phyloP scores from a whole-genome alignment of 2,888 invertebrate genomes.

The Diadegma fenestrale region DNA sequence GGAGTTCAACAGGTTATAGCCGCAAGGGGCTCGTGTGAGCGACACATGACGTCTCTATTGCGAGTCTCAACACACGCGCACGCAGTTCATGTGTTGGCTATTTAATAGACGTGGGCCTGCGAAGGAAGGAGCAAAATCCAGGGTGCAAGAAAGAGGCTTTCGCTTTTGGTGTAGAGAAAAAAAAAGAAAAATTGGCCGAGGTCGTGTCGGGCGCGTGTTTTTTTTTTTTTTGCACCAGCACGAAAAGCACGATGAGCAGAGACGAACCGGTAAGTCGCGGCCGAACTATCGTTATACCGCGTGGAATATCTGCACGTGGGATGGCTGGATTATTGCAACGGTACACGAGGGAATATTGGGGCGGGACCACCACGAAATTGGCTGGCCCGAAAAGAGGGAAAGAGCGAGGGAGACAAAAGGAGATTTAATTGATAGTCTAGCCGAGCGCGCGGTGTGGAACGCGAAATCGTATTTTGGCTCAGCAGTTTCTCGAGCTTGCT shows the following conservation, averaged over 20 bases:
- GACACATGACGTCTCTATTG: constrained; percentile 14
- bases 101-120: neutral
- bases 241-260: neutral
- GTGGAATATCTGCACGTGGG: constrained; percentile 1
- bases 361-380: constrained; percentile 56
- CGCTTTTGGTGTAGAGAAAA: too few relatives aligned
- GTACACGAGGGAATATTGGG: constrained; percentile 39
- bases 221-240: neutral
- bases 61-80: too few relatives aligned
- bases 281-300: constrained; percentile 18
- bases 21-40: neutral
- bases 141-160: neutral
- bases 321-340: constrained; percentile 52
- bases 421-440: constrained; percentile 67
- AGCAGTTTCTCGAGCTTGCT: constrained; percentile 38
- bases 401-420: constrained; percentile 38
- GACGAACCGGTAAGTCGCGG: constrained; percentile 23
- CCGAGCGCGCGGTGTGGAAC: constrained; percentile 26
- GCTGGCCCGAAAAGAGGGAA: constrained; percentile 32
- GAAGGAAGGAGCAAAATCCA: neutral
- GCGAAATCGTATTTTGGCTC: constrained; percentile 55
- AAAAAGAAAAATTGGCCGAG: constrained; percentile 49
- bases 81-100: neutral
- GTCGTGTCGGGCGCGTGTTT: constrained; percentile 45
- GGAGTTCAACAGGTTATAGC: neutral